These are phyloP conservation scores for Desmodus rotundus DNA, from an alignment of 2,113 vertebrate genomes.

Conservation along the genomic window DNA sequence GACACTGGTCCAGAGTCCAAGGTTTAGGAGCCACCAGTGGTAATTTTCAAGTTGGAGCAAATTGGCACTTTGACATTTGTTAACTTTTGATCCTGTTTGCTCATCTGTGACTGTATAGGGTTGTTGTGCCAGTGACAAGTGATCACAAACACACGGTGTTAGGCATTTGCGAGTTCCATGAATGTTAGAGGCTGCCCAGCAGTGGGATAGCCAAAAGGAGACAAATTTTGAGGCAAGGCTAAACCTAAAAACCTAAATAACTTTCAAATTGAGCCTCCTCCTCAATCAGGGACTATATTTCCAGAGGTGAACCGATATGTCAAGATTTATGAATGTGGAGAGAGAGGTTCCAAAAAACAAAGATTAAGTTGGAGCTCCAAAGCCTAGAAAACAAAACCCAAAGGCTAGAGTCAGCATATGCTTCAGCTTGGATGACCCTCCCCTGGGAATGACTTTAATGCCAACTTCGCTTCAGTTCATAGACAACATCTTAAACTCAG, in stretches of 20 bases:
- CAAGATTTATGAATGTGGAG: background rate
- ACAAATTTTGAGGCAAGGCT: background rate
- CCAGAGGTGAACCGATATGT: background rate
- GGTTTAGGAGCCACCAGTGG: background rate
- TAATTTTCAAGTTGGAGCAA: background rate
- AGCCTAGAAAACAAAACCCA: background rate
- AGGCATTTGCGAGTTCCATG: background rate
- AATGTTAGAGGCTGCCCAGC: background rate
- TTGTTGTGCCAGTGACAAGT: background rate
- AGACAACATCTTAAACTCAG: slow-evolving; percentile 4
- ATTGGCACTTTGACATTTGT: background rate
- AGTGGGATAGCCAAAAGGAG: background rate
- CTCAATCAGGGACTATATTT: background rate
- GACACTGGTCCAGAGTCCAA: background rate
- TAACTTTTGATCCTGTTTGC: background rate
- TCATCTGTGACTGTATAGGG: background rate
- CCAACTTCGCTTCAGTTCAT: slow-evolving; percentile 20
- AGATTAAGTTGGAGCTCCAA: background rate
- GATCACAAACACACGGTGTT: background rate
- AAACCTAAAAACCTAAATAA: background rate
- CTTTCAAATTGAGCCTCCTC: background rate
- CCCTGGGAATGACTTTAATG: background rate
- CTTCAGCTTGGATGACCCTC: background rate
- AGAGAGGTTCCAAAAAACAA: background rate
- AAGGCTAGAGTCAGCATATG: background rate